Conservation (phyloP, 2,797 vertebrate species). For the Florisuga fusca region DNA sequence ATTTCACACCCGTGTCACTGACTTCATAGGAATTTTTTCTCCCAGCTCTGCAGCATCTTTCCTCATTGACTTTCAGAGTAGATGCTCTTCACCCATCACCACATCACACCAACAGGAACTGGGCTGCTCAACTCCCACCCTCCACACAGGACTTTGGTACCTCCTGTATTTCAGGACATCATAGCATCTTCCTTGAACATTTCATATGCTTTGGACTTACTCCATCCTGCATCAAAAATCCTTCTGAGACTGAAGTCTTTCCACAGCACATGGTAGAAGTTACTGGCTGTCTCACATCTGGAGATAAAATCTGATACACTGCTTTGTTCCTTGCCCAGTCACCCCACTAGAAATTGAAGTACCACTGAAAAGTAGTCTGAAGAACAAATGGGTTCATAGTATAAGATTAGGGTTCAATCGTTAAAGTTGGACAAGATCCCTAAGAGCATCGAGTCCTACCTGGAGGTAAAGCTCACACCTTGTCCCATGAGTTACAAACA, state of each 20-base stretch:
- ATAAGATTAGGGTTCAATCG: neutral
- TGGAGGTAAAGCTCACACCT: neutral
- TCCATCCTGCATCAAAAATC: neutral
- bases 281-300: neutral
- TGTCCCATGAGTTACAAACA: neutral
- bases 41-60: neutral
- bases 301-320: neutral
- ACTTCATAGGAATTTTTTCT: neutral
- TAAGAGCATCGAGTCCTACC: too few species aligned
- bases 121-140: neutral
- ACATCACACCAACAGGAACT: neutral
- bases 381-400: rapidly evolving
- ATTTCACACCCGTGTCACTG: neutral
- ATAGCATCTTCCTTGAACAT: neutral
- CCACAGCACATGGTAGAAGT: neutral
- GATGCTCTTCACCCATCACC: neutral
- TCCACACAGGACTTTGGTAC: neutral
- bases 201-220: neutral
- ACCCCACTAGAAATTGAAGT: neutral
- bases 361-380: neutral
- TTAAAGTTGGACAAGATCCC: too few species aligned
- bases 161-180: neutral
- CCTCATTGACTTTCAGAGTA: rapidly evolving
- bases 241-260: neutral
- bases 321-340: neutral